Percentiles rank a stretch among this genome's conserved stretches.
Evolutionary conservation across 1,140 invertebrate species (phyloP).

Genomic region (Wasmannia auropunctata): DNA sequence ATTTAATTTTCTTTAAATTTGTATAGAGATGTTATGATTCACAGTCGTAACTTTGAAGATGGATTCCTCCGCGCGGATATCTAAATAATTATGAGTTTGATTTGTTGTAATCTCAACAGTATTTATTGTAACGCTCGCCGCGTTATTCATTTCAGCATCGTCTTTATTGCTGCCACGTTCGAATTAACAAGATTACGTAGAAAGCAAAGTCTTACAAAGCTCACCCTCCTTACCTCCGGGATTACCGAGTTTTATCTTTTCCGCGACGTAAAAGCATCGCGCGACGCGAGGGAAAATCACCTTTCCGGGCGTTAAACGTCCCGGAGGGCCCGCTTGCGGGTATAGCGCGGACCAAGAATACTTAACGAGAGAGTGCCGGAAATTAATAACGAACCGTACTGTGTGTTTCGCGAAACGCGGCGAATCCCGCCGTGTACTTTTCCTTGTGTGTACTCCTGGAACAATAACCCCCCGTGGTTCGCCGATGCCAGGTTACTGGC

Average conservation of each 20-base stretch:
- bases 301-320: conserved; percentile 46
- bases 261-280: conserved; percentile 42
- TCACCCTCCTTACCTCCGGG: conserved; percentile 25
- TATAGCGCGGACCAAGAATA: conserved; percentile 24
- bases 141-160: conserved; percentile 43
- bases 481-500: conserved; percentile 46
- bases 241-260: conserved; percentile 54
- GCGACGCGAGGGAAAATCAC: conserved; percentile 41
- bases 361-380: conserved; percentile 34
- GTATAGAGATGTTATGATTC: neutral
- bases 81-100: neutral
- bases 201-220: conserved; percentile 54
- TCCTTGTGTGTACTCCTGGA: conserved; percentile 39
- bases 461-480: conserved; percentile 68
- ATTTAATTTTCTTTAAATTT: neutral
- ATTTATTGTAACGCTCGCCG: neutral
- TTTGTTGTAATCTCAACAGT: neutral
- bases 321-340: conserved; percentile 45
- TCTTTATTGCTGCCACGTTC: conserved; percentile 26
- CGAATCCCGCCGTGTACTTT: conserved; percentile 42
- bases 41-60: neutral
- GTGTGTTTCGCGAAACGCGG: conserved; percentile 58
- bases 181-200: conserved; percentile 35
- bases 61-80: neutral
- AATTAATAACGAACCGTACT: conserved; percentile 67